Evolutionary conservation across 2,113 vertebrate genomes (phyloP).

Genomic region (Mixornis gularis): DNA sequence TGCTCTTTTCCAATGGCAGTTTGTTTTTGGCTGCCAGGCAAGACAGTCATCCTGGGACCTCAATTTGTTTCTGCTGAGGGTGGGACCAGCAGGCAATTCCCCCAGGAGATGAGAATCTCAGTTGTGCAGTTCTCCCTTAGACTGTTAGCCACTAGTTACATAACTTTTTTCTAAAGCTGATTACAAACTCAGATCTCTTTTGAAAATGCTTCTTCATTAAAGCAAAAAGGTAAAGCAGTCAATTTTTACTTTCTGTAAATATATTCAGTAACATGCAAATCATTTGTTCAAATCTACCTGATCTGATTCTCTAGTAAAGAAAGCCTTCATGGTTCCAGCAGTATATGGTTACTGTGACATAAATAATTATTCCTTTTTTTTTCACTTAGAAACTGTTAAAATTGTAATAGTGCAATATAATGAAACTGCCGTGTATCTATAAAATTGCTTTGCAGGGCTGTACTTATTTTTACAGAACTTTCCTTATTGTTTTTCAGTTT

Average conservation of each 20-base stretch:
- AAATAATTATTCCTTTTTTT: not conserved
- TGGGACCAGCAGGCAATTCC: not conserved
- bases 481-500: not conserved
- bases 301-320: not conserved
- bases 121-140: not conserved
- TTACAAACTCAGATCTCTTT: not conserved
- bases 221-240: not conserved
- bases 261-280: not conserved
- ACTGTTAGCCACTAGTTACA: not conserved
- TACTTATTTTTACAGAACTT: not conserved
- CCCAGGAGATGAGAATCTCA: not conserved
- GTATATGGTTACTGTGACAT: not conserved
- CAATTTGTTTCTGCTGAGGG: not conserved
- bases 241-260: not conserved
- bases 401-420: not conserved
- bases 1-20: not conserved
- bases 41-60: not conserved
- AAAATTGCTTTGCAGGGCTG: not conserved
- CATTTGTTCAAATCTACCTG: not conserved
- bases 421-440: not conserved
- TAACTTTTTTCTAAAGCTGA: not conserved
- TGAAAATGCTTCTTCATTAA: not conserved
- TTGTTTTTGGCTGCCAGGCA: not conserved
- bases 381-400: not conserved
- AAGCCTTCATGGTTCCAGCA: not conserved